Evolutionary conservation across 2,888 invertebrate genomes (phyloP), one percentile per base, ranked within the genome.

Genomic region (Agelastica alni): DNA sequence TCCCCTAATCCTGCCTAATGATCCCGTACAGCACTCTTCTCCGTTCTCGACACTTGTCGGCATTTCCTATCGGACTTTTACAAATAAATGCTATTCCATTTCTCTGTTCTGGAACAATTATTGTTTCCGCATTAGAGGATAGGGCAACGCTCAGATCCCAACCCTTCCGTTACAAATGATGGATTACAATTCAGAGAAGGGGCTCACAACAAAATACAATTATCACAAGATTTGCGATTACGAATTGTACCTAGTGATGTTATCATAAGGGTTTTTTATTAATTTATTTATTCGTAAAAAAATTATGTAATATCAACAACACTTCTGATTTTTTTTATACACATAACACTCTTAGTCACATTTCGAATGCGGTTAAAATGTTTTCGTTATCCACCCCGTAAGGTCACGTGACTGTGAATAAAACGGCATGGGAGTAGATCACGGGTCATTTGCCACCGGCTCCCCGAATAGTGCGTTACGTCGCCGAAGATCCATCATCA

Each of bases 81-180:
- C 65, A 60, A 65, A 67, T 65, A 67, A 67, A 65, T 63, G 65
- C 63, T 63, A 66, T 75, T 74, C 73, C 74, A 72, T 70, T 73
- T 67, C n/a, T n/a, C 57, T 59, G 57, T 52, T 53, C 52, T 42
- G 32, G 53, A 45, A 68, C 75, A 75, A 75, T 76, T 75, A 76
- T 75, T 73, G 74, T 74, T 75, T 75, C 75, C 73, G 73, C 71
- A 71, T 73, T 72, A 70, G n/a, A n/a, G 70, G 71, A 70, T 60
- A 62, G 57, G 61, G 57, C 60, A 63, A 57, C 61, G 63, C 56
- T 61, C 61, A 49, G 46, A 59, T 54, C 61, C 60, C 61, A 69
- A 71, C 71, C 72, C 70, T 70, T 68, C 48, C 45, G 36, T 51
- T 55, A 63, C 70, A 70, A 73, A 73, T 72, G 74, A 73, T 72